Evolutionary conservation across 2,888 invertebrate genomes (phyloP).

Genomic region (Calameuta idolon): DNA sequence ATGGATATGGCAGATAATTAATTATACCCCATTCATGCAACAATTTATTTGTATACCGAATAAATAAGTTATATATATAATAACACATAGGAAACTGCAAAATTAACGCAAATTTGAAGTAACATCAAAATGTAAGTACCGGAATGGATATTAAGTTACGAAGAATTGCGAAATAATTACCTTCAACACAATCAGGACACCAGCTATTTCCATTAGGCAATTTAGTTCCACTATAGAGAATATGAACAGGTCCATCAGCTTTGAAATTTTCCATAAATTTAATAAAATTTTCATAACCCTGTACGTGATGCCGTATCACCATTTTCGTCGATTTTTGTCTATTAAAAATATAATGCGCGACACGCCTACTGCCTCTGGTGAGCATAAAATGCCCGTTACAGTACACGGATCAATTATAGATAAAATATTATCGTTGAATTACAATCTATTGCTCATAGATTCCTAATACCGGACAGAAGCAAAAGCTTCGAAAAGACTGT

Average conservation of each 20-base stretch:
- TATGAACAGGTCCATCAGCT: conserved; percentile 65
- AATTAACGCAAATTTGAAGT: not conserved
- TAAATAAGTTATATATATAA: not conserved
- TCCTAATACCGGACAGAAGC: not conserved
- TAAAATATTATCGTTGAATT: not conserved
- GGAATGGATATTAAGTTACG: conserved; percentile 13
- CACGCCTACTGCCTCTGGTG: not conserved
- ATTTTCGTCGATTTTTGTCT: conserved; percentile 56
- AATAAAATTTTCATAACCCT: conserved; percentile 75
- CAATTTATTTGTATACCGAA: not conserved
- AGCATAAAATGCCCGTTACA: not conserved
- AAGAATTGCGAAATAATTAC: conserved; percentile 67
- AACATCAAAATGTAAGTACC: not conserved
- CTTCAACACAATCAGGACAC: conserved; percentile 90
- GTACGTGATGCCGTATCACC: conserved; percentile 68
- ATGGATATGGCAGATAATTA: not conserved
- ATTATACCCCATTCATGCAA: not conserved
- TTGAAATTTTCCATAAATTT: conserved; percentile 71
- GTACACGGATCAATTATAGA: not conserved
- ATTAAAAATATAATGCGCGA: conserved; percentile 7
- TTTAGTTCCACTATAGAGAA: conserved; percentile 78
- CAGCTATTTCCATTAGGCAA: conserved; percentile 80
- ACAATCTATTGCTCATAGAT: not conserved
- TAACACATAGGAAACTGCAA: not conserved
- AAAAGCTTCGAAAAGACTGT: not conserved